Base-by-base conservation (phyloP, 2,113 vertebrate species). In the Ochotona curzoniae region DNA sequence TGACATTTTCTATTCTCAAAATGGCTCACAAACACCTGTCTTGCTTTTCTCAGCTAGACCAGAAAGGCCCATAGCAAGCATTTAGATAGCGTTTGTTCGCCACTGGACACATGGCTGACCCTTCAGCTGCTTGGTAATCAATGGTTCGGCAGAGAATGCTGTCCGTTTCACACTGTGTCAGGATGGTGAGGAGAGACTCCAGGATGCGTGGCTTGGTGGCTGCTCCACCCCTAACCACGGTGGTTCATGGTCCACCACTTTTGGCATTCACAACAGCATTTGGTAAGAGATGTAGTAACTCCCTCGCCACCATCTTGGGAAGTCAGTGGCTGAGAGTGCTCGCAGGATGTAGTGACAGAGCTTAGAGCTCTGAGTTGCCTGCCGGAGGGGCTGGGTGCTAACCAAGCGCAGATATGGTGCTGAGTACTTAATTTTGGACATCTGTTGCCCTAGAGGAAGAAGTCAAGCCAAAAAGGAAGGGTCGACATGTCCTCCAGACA, bases 401-500 rank as follows among this genome's bases (percentile, higher is more conserved):
- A 60, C 69, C 51, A 38, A 63, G 85, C 93, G 64, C 81, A 91
- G 84, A 82, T 54, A 28, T 1, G 78, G 69, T 32, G 91, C 80
- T 81, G 94, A 96, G 67, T 75, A 90, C 90, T 18, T 95, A 81
- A 97, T 98, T 98, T 97, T 84, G 51, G 76, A 92, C 30, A 25
- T 95, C 95, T 86, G 67, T 54, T 96, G 80, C 92, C 83, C 93
- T 87, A 91, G 94, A 93, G 96, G 76, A 96, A 94, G 94, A 94
- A 96, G 57, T 95, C 86, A 95, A 96, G 96, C 97, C 94, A 96
- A 97, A 20, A 64, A 93, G 89, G 96, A 97, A 93, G 82, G 89
- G 96, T 93, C 96, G 89, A 96, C 93, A 96, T 89, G 57, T 95
- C 93, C 49, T 88, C 80, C 10, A 7, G 91, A 97, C 32, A 96